A percentile compares a stretch with the other conserved stretches of the same genome.
Evolutionary conservation across 2,888 invertebrate species (phyloP).

Genomic region (Philaethria dido): DNA sequence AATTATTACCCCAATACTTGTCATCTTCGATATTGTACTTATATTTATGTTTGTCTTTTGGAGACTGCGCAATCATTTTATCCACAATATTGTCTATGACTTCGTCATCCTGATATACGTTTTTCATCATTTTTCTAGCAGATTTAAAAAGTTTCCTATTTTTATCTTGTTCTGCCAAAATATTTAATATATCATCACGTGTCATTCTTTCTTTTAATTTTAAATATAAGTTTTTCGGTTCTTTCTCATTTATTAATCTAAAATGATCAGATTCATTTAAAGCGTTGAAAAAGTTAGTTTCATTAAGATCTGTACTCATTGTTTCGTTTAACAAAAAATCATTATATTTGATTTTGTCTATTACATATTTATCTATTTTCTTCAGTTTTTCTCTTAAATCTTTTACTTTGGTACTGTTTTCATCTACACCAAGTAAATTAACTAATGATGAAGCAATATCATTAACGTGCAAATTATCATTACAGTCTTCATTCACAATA

Average conservation of each 20-base stretch:
- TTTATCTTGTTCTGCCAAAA: constrained; percentile 54
- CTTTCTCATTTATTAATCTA: constrained; percentile 51
- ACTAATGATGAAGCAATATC: constrained; percentile 53
- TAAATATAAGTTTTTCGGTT: constrained; percentile 63
- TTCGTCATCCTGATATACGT: constrained; percentile 43
- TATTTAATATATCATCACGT: constrained; percentile 66
- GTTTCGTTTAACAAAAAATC: constrained; percentile 57
- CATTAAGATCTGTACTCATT: constrained; percentile 54
- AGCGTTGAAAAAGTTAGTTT: constrained; percentile 65
- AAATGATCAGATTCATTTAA: constrained; percentile 63
- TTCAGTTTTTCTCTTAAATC: constrained; percentile 62
- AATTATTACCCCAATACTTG: constrained; percentile 67
- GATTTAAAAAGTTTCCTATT: constrained; percentile 51
- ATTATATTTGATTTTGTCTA: constrained; percentile 57
- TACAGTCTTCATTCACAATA: constrained; percentile 32
- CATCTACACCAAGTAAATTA: constrained; percentile 43
- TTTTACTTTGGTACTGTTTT: constrained; percentile 51
- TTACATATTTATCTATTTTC: constrained; percentile 57
- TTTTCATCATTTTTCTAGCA: constrained; percentile 59
- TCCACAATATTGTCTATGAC: constrained; percentile 61
- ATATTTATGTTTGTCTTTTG: constrained; percentile 61
- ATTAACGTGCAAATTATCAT: constrained; percentile 40
- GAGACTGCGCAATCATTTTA: constrained; percentile 61
- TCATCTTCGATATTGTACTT: constrained; percentile 53
- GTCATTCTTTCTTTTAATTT: constrained; percentile 71